Base-by-base conservation (phyloP, 2,797 vertebrate genomes). In the Synaphobranchus kaupii region DNA sequence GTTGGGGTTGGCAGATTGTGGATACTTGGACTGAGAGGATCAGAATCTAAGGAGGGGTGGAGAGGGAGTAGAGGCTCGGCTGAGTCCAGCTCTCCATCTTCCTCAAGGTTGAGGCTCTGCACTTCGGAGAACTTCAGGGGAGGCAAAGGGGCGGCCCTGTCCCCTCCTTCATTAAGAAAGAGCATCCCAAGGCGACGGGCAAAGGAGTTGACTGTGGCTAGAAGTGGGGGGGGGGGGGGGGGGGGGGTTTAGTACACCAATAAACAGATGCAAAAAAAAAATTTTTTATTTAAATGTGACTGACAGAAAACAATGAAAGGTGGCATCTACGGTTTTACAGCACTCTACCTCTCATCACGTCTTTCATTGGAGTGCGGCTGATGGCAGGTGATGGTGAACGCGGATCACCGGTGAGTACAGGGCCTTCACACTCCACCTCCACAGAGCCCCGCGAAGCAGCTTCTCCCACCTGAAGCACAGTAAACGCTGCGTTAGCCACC, bases 361-460 rank as follows among this genome's bases (percentile, higher is more conserved):
- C 94, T 89, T 95, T 96, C 88, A 93, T 86, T 20, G 96, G 96
- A 0, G 96, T 97, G 52, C 96, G 95, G 44, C 82, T 63, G 39
- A 97, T 85, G 0, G 93, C 95, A 50, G 92, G 13, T 0, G 95
- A 91, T 15, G 96, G 96, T 0, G 96, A 97, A 17, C 96, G 94
- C 0, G 96, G 96, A 90, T 97, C 96, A 50, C 48, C 34, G 0
- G 92, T 85, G 1, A 48, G 85, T 78, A 92, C n/a, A 0, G 90
- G 84, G 86, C 89, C 89, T 34, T 90, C 91, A 2, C 56, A 88
- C 82, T 91, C 93, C 44, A 86, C 85, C 1, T 87, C 76, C 58
- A 82, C 88, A 68, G 88, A 85, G 2, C 63, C 81, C 90, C 89
- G 90, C 10, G 91, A 54, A 25, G 88, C 90, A 78, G 78, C 20